phyloP scores from a whole-genome alignment of 2,113 vertebrate species.

The Verasper variegatus region DNA sequence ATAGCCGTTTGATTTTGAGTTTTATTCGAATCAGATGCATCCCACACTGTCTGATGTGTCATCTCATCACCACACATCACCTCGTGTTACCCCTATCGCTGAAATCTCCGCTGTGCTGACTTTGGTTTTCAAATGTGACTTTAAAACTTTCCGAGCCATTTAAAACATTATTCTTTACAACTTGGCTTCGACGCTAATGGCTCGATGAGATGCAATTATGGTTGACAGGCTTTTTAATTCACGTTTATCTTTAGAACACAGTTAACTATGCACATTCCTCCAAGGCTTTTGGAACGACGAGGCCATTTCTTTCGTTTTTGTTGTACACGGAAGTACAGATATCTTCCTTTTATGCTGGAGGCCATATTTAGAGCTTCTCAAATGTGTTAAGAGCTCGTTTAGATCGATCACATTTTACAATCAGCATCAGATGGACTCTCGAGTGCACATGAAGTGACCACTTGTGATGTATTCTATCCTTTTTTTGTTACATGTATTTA shows the following conservation, averaged over 20 bases:
- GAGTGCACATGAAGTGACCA: neutral
- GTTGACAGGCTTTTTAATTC: constrained; percentile 18
- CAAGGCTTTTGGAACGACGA: neutral
- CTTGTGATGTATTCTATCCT: neutral
- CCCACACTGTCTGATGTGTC: neutral
- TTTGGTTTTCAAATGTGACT: constrained; percentile 22
- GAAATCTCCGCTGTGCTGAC: constrained; percentile 5
- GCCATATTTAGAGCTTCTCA: neutral
- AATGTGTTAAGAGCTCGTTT: neutral
- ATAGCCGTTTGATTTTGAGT: neutral
- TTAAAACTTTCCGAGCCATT: constrained; percentile 8
- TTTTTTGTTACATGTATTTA: too few species aligned
- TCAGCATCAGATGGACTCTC: neutral
- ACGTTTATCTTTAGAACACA: constrained; percentile 21
- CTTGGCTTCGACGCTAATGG: constrained; percentile 28
- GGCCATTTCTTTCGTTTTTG: neutral
- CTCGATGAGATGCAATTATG: constrained; percentile 42
- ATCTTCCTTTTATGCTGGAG: neutral
- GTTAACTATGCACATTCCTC: neutral
- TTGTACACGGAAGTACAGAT: neutral
- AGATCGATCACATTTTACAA: neutral
- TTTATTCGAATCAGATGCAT: neutral
- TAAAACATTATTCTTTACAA: constrained; percentile 40
- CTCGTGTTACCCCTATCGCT: neutral
- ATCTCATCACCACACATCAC: neutral